Percentiles rank a stretch among this genome's conserved stretches.
These are phyloP conservation scores for Heterotilapia buettikoferi DNA, from an alignment of 2,113 vertebrate genomes.

Conservation along the genomic window DNA sequence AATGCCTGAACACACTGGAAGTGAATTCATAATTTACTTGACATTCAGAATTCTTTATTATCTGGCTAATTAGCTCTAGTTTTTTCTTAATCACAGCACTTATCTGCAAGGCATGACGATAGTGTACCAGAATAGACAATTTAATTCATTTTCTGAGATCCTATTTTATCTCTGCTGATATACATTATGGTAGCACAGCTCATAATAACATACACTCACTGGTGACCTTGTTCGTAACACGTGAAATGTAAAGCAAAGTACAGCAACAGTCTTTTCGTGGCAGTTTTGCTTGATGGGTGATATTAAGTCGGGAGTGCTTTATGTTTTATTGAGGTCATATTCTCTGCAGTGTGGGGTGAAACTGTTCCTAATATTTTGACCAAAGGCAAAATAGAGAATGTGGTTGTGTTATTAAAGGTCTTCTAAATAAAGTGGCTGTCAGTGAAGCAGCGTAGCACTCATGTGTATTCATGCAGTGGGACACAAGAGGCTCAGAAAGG, in stretches of 20 bases:
- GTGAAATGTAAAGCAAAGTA: neutral
- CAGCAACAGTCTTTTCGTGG: neutral
- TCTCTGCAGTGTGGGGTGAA: neutral
- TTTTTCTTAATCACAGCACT: conserved; percentile 11
- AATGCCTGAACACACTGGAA: conserved; percentile 18
- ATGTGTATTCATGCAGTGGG: neutral
- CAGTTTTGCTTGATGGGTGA: neutral
- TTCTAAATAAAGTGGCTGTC: neutral
- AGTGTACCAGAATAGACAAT: neutral
- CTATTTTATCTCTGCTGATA: neutral
- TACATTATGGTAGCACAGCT: neutral
- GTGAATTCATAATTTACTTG: conserved; percentile 43
- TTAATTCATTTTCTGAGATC: neutral
- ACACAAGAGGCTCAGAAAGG: neutral
- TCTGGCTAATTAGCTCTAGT: conserved; percentile 11
- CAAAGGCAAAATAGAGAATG: neutral
- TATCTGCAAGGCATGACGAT: neutral
- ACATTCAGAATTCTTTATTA: conserved; percentile 39
- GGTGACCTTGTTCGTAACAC: neutral
- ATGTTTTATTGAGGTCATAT: neutral
- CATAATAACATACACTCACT: neutral
- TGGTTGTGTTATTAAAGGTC: neutral
- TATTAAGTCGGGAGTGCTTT: neutral
- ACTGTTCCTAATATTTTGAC: neutral
- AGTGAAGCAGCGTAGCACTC: neutral